phyloP scores from a whole-genome alignment of 2,888 invertebrate species.

The Serrognathus titanus region DNA sequence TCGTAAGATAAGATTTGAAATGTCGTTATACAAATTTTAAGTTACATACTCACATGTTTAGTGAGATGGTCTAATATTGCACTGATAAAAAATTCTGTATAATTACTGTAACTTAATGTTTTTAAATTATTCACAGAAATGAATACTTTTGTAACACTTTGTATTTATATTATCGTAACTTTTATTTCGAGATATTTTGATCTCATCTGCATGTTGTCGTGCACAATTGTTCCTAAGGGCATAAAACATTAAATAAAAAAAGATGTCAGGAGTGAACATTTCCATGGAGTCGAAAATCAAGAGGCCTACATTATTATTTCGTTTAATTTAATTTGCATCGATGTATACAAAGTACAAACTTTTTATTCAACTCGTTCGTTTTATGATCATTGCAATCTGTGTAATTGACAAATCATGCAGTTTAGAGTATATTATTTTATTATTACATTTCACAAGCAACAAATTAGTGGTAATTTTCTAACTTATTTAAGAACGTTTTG shows the following conservation, averaged over 20 bases:
- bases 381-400: slow-evolving; percentile 10
- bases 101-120: not conserved
- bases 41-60: no score
- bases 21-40: no score
- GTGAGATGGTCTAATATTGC: not conserved
- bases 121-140: not conserved
- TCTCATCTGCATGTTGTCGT: slow-evolving; percentile 36
- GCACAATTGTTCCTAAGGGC: slow-evolving; percentile 35
- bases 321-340: not conserved
- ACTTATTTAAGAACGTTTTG: slow-evolving; percentile 20
- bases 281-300: not conserved
- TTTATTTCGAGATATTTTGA: slow-evolving; percentile 31
- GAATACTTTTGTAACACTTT: not conserved
- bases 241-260: slow-evolving; percentile 16
- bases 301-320: not conserved
- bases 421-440: slow-evolving; percentile 10
- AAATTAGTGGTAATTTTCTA: slow-evolving; percentile 21
- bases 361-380: not conserved
- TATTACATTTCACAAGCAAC: slow-evolving; percentile 6
- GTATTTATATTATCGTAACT: slow-evolving; percentile 3
- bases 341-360: slow-evolving; percentile 13
- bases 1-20: no score
- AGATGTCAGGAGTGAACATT: not conserved
- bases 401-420: slow-evolving; percentile 13
- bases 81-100: not conserved